These are phyloP conservation scores for Fragum sueziense DNA, from an alignment of 2,888 invertebrate genomes.

Conservation along the genomic window DNA sequence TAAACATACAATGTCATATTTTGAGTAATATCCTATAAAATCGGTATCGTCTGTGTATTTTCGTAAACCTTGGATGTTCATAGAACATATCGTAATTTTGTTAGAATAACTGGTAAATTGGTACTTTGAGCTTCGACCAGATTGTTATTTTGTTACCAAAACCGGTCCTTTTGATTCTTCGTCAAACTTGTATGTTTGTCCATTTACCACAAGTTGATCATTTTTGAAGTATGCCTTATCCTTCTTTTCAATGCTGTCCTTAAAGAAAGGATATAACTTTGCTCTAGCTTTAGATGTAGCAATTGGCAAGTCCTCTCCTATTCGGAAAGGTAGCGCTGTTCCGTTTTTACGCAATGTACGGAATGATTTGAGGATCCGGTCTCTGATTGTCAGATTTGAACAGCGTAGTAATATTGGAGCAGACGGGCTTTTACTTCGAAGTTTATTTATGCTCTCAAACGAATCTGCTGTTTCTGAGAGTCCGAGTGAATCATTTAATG, in stretches of 20 bases:
- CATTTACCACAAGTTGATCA: conserved; percentile 4
- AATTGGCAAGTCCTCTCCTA: conserved; percentile 8
- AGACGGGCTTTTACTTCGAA: neutral
- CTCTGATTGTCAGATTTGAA: neutral
- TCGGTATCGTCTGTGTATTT: conserved; percentile 12
- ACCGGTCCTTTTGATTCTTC: neutral
- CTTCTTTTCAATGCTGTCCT: neutral
- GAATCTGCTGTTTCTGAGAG: no score
- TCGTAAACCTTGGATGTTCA: conserved; percentile 25
- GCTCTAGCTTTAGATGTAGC: neutral
- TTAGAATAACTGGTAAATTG: neutral
- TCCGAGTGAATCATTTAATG: neutral
- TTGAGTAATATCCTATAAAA: conserved; percentile 14
- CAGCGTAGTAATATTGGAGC: neutral
- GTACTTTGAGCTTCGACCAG: conserved; percentile 26
- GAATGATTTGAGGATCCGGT: neutral
- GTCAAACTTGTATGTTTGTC: conserved; percentile 5
- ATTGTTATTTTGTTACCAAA: conserved; percentile 9
- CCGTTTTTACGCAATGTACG: neutral
- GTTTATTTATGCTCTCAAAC: neutral
- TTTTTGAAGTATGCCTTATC: neutral
- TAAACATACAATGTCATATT: conserved; percentile 10
- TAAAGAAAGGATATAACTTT: conserved; percentile 1
- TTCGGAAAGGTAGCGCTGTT: neutral
- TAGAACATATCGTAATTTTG: conserved; percentile 8